Conservation (phyloP, 2,888 invertebrate genomes). For the Smittia sp. region DNA sequence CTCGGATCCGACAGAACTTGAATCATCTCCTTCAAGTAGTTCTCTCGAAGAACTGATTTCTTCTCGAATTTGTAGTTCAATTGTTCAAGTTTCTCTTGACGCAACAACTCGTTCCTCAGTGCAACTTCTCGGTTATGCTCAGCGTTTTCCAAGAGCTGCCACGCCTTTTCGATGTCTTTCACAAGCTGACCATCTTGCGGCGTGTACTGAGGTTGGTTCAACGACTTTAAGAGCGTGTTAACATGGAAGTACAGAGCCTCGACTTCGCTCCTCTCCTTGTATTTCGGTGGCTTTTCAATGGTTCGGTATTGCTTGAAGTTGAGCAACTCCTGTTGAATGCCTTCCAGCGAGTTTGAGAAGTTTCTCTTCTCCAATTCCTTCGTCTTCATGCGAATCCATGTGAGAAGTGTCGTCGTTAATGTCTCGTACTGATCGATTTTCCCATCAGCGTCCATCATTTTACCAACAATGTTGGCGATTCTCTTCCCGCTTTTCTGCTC, state of each 20-base stretch:
- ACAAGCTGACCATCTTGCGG: conserved; percentile 88
- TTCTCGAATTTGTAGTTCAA: conserved; percentile 93
- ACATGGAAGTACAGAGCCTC: conserved; percentile 96
- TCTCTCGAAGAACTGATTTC: conserved; percentile 90
- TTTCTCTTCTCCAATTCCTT: conserved; percentile 75
- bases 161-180: conserved; percentile 92
- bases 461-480: conserved; percentile 96
- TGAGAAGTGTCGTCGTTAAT: conserved; percentile 78
- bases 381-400: conserved; percentile 91
- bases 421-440: conserved; percentile 86
- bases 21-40: conserved; percentile 96
- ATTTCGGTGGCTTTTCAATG: conserved; percentile 97
- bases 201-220: conserved; percentile 81
- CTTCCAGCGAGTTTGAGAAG: conserved; percentile 93
- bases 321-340: conserved; percentile 84
- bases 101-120: conserved; percentile 80
- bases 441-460: conserved; percentile 92
- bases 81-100: conserved; percentile 92
- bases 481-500: conserved; percentile 96
- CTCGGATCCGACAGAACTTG: conserved; percentile 89
- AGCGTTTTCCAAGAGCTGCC: conserved; percentile 88
- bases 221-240: conserved; percentile 92
- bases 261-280: conserved; percentile 94
- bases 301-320: conserved; percentile 94
- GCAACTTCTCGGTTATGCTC: conserved; percentile 94